Conservation (phyloP, 2,888 invertebrate species). For the Noctua pronuba region DNA sequence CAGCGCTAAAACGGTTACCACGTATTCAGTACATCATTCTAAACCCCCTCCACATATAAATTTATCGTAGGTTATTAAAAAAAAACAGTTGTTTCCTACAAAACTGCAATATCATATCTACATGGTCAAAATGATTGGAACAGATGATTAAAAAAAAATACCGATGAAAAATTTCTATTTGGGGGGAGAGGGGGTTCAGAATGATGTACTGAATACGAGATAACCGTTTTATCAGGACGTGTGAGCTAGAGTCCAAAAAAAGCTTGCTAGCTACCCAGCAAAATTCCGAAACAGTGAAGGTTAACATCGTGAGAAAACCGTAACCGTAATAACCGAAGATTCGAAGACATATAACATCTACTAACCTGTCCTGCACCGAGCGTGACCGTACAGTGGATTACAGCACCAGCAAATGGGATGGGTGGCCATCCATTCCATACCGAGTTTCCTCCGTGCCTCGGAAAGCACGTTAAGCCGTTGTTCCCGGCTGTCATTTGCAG, state of each 20-base stretch:
- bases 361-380: not conserved
- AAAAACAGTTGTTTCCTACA: too few relatives aligned
- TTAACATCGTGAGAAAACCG: not conserved
- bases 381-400: not conserved
- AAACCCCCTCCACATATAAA: too few relatives aligned
- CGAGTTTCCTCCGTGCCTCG: not conserved
- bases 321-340: not conserved
- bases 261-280: not conserved
- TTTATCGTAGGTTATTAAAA: too few relatives aligned
- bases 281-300: not conserved
- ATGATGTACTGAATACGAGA: too few relatives aligned
- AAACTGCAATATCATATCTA: too few relatives aligned
- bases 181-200: too few relatives aligned
- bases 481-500: not conserved
- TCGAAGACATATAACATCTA: not conserved
- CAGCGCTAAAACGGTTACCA: too few relatives aligned
- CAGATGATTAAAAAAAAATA: too few relatives aligned
- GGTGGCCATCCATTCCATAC: not conserved
- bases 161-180: too few relatives aligned
- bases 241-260: not conserved
- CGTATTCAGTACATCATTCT: too few relatives aligned
- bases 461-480: not conserved
- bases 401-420: not conserved
- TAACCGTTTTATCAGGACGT: too few relatives aligned
- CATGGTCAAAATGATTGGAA: too few relatives aligned